Conservation (phyloP, 2,888 invertebrate species). For the Seira ritae region DNA sequence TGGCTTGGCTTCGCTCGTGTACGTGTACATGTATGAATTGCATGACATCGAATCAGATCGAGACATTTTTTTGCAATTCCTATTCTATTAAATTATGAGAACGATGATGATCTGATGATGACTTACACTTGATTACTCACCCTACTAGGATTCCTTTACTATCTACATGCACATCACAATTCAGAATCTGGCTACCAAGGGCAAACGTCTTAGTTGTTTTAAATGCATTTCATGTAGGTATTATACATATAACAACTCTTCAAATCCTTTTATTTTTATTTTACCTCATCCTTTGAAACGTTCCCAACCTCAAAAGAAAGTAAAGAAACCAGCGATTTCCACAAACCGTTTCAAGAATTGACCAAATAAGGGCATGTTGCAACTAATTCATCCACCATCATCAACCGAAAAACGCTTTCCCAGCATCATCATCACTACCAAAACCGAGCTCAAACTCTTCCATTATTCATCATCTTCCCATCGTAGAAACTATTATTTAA, state of each 20-base stretch:
- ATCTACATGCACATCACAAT: slow-evolving; percentile 33
- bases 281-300: too few relatives aligned
- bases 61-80: too few relatives aligned
- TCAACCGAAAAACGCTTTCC: too few relatives aligned
- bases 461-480: slow-evolving; percentile 38
- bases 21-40: too few relatives aligned
- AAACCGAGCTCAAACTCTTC: background rate
- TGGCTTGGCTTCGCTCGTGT: too few relatives aligned
- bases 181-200: slow-evolving; percentile 19
- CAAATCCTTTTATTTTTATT: too few relatives aligned
- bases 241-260: background rate
- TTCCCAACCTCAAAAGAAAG: too few relatives aligned
- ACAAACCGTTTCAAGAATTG: slow-evolving; percentile 24
- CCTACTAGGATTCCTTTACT: slow-evolving; percentile 9
- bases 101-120: background rate
- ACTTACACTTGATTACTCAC: slow-evolving; percentile 37
- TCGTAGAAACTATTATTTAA: too few relatives aligned
- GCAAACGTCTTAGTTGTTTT: background rate
- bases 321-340: too few relatives aligned
- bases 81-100: too few relatives aligned
- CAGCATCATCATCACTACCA: background rate
- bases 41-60: too few relatives aligned
- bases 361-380: slow-evolving; percentile 50
- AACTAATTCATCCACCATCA: too few relatives aligned
- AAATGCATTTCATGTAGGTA: background rate